phyloP scores from a whole-genome alignment of 1,140 invertebrate species.

The Psix sp. region DNA sequence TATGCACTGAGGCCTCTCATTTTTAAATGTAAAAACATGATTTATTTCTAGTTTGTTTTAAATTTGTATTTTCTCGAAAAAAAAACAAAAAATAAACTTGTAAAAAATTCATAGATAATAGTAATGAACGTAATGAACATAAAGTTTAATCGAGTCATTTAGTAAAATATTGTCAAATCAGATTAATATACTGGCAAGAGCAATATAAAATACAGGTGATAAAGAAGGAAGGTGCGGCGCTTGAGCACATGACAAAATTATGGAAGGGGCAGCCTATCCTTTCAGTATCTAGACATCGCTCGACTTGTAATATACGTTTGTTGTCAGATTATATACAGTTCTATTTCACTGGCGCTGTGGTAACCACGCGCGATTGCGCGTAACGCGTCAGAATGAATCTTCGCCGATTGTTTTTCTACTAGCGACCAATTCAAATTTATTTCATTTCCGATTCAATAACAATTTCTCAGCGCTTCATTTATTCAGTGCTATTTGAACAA shows the following conservation, averaged over 20 bases:
- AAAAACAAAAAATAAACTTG: too few species aligned
- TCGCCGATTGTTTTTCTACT: constrained; percentile 27
- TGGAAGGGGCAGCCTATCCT: constrained; percentile 56
- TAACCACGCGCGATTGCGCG: constrained; percentile 60
- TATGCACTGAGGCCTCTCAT: too few species aligned
- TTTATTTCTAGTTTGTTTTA: too few species aligned
- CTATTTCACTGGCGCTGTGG: constrained; percentile 68
- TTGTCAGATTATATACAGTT: constrained; percentile 66
- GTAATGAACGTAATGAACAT: too few species aligned
- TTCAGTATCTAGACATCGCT: constrained; percentile 61
- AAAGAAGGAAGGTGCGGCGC: constrained; percentile 52
- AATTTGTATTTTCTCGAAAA: too few species aligned
- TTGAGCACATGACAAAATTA: constrained; percentile 40
- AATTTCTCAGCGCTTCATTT: not conserved
- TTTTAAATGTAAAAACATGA: too few species aligned
- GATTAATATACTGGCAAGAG: too few species aligned
- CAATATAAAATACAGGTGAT: constrained; percentile 20
- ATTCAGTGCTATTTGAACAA: too few species aligned
- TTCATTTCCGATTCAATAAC: not conserved
- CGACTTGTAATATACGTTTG: constrained; percentile 53
- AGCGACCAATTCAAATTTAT: not conserved
- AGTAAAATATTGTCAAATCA: too few species aligned
- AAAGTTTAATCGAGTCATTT: too few species aligned
- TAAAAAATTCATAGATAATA: too few species aligned
- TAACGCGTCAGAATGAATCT: constrained; percentile 41